Conservation (phyloP, 2,113 vertebrate genomes). For the Falco punctatus region DNA sequence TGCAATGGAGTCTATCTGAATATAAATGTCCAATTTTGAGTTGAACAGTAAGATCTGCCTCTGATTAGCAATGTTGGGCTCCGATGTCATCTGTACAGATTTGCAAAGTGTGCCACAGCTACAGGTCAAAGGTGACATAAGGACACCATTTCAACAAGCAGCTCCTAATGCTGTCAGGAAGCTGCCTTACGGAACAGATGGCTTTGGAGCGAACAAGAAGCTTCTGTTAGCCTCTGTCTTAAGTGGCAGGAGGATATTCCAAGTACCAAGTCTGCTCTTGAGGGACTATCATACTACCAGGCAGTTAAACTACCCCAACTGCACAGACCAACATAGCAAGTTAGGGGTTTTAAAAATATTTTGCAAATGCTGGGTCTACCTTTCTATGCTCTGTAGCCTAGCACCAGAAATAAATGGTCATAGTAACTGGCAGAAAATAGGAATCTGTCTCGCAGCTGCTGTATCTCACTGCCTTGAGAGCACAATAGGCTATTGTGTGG, state of each 20-base stretch:
- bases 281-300: not conserved
- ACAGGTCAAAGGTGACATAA: not conserved
- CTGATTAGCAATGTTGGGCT: accelerated
- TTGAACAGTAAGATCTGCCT: not conserved
- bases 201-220: not conserved
- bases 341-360: not conserved
- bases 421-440: not conserved
- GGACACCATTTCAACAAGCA: not conserved
- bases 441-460: not conserved
- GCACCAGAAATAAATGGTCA: not conserved
- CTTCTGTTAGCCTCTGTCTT: not conserved
- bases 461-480: not conserved
- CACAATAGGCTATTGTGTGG: not conserved
- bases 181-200: not conserved
- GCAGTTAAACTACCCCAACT: not conserved
- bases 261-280: not conserved
- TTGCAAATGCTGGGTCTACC: not conserved
- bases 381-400: not conserved
- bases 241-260: not conserved
- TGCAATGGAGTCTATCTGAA: not conserved
- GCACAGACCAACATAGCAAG: not conserved
- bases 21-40: not conserved
- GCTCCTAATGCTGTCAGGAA: not conserved
- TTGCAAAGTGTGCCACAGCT: not conserved
- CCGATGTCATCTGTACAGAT: accelerated